Evolutionary conservation across 2,888 invertebrate species (phyloP).

Genomic region (Lepidocyrtoides sp.): DNA sequence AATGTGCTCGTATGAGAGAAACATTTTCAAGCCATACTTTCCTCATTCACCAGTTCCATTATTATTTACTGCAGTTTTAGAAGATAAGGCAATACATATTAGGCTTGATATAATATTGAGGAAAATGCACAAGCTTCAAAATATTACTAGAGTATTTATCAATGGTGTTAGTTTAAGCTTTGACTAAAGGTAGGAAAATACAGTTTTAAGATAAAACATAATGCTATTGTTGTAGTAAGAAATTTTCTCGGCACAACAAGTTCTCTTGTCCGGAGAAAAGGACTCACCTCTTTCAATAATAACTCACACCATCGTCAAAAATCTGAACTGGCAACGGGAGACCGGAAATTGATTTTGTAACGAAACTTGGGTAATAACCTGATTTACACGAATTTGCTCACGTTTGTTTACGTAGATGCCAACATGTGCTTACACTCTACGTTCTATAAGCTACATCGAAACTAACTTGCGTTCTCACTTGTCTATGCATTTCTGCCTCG

Average conservation of each 20-base stretch:
- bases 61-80: too few relatives aligned
- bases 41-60: too few relatives aligned
- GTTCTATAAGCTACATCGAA: background rate
- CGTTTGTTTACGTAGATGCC: background rate
- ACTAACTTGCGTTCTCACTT: background rate
- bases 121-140: too few relatives aligned
- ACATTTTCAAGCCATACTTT: too few relatives aligned
- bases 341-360: constrained; percentile 26
- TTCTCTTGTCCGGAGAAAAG: constrained; percentile 54
- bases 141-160: too few relatives aligned
- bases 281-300: background rate
- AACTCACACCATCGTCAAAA: background rate
- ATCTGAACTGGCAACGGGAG: too few relatives aligned
- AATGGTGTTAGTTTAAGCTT: too few relatives aligned
- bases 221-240: background rate
- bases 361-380: constrained; percentile 14
- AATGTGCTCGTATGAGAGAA: too few relatives aligned
- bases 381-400: constrained; percentile 3
- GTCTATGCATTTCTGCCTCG: background rate
- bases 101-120: too few relatives aligned
- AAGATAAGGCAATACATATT: too few relatives aligned
- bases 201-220: background rate
- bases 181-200: too few relatives aligned
- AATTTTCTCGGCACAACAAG: constrained; percentile 6
- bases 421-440: background rate